Evolutionary conservation across 2,797 vertebrate genomes (phyloP).

Genomic region (Catamblyrhynchus diadema): DNA sequence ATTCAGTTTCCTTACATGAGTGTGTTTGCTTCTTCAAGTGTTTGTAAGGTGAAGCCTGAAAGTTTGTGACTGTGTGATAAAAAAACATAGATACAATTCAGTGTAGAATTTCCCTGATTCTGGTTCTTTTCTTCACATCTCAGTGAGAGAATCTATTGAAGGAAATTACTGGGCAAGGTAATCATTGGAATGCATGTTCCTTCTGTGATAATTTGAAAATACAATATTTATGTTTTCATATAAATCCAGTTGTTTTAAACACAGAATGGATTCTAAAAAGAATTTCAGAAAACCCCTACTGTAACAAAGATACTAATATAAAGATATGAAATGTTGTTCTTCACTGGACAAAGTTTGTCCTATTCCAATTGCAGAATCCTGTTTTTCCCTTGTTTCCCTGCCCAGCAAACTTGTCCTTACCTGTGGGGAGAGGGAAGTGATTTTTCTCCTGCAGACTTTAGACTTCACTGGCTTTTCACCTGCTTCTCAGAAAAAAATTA

Average conservation of each 20-base stretch:
- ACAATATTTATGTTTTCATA: background rate
- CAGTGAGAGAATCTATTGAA: background rate
- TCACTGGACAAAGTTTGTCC: background rate
- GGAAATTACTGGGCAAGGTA: background rate
- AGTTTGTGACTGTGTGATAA: background rate
- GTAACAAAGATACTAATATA: background rate
- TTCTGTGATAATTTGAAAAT: background rate
- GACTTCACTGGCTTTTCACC: background rate
- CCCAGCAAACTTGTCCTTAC: background rate
- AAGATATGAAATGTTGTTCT: background rate
- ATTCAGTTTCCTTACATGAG: background rate
- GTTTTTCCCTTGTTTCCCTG: background rate
- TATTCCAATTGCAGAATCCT: background rate
- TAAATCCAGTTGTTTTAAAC: background rate
- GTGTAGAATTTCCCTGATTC: background rate
- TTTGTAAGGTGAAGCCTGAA: background rate
- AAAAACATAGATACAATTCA: background rate
- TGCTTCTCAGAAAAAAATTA: background rate
- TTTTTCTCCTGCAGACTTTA: background rate
- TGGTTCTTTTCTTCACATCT: background rate
- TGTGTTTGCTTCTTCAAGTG: fast-evolving
- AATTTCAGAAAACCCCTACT: background rate
- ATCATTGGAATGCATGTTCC: background rate
- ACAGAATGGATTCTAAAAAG: background rate
- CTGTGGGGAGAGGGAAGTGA: background rate